Base-by-base conservation (phyloP, 1,140 invertebrate genomes). In the Caligus rogercresseyi region DNA sequence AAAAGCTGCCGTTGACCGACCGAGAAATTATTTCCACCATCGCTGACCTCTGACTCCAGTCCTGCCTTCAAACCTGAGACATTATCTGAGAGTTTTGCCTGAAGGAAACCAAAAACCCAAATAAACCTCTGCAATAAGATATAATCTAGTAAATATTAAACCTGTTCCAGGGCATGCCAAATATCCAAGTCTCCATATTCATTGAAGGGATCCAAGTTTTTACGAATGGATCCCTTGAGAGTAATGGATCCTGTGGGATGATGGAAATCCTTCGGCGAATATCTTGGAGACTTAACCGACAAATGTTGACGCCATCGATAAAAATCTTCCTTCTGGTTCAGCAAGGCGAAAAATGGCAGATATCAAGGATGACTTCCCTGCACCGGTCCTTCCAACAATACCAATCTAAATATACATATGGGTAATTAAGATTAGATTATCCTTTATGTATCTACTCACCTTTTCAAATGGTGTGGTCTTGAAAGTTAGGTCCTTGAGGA, bases 1-100 rank as follows among this genome's bases (percentile, higher is more conserved):
- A 93, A 74, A 0, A 93, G 71, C 67, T 93, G 89, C 52, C 75
- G 71, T 69, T 79, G 69, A 61, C 74, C 70, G 70, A 73, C 69
- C 13, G 78, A 78, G 64, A 80, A 76, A 68, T 80, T 80, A 61
- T 72, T 72, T 18, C 79, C 78, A 68, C 75, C 74, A 64, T 78
- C 76, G 43, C 72, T 71, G 15, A 81, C 73, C 54, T 55, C 52
- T 2, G 61, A 58, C 26, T 63, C 61, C 2, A 63, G 16, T 2
- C 63, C 60, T 23, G 21, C 18, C 14, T 21, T 16, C 15, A 64
- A 21, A 15, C 13, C 60, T 15, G 60, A 52, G 1, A 64, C 55
- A 2, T 20, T 16, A 15, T 52, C 60, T 16, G 25, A 7, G n/a
- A 64, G 21, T 18, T 64, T 20, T 3, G 26, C 60, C 24, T 26